Conservation (phyloP, 2,888 invertebrate genomes). For the Epistrophe eligans region DNA sequence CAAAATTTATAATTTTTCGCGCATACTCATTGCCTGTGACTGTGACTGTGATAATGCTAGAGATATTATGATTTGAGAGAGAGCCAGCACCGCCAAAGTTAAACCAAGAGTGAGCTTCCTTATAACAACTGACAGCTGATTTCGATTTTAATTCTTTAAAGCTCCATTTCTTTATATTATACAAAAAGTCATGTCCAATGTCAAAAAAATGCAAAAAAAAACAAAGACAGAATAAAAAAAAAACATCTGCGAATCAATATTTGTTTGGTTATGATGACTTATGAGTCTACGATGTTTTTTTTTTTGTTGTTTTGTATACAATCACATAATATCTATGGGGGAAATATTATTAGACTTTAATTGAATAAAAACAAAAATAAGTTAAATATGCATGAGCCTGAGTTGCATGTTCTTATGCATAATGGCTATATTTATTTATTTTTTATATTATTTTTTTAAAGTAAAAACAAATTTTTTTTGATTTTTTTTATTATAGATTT, state of each 20-base stretch:
- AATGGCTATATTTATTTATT: too few relatives aligned
- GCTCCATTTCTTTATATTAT: background rate
- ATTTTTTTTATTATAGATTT: too few relatives aligned
- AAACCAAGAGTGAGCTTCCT: slow-evolving; percentile 3
- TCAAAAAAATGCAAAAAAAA: background rate
- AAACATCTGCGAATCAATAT: background rate
- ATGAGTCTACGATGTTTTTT: background rate
- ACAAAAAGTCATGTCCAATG: slow-evolving; percentile 13
- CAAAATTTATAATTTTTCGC: background rate
- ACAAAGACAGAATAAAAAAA: background rate
- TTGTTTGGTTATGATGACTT: background rate
- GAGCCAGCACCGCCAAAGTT: background rate
- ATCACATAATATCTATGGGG: background rate
- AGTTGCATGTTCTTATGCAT: background rate
- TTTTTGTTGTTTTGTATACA: background rate
- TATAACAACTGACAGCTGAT: background rate
- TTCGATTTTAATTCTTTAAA: background rate
- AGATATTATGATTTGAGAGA: background rate
- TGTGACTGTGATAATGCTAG: background rate
- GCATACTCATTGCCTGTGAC: background rate
- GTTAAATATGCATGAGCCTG: background rate
- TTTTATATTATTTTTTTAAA: too few relatives aligned
- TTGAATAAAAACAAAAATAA: background rate
- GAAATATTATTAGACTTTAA: background rate
- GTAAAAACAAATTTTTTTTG: too few relatives aligned